Evolutionary conservation across 2,113 vertebrate genomes (phyloP).

Genomic region (Zingel zingel): DNA sequence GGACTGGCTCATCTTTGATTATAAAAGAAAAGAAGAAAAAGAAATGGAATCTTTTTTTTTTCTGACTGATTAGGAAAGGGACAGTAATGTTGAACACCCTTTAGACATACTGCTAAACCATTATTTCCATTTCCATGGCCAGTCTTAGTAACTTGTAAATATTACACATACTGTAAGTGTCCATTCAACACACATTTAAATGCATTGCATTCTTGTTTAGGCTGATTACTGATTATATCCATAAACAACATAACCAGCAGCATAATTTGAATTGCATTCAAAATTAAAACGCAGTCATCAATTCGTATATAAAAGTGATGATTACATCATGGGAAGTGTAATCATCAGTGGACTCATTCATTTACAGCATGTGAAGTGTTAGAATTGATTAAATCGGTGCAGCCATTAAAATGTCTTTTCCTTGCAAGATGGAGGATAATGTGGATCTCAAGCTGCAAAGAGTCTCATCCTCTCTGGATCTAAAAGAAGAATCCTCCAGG

Average conservation of each 20-base stretch:
- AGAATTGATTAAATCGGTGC: conserved; percentile 54
- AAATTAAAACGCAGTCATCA: conserved; percentile 33
- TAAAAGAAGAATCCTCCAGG: neutral
- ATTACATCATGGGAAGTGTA: conserved; percentile 50
- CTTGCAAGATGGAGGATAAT: conserved; percentile 19
- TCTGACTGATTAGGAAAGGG: conserved; percentile 21
- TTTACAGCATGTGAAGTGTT: conserved; percentile 43
- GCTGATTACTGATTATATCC: neutral
- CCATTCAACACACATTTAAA: neutral
- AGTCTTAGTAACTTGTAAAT: neutral
- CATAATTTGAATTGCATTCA: neutral
- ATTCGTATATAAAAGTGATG: neutral
- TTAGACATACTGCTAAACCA: conserved; percentile 5
- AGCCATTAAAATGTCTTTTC: conserved; percentile 34
- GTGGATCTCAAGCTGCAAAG: conserved; percentile 33
- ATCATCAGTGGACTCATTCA: conserved; percentile 53
- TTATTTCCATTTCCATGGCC: conserved; percentile 2
- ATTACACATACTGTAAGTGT: neutral
- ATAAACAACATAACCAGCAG: neutral
- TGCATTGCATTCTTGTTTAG: neutral
- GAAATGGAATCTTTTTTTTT: conserved; percentile 74
- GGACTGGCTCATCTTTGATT: conserved; percentile 90
- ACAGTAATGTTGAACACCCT: neutral
- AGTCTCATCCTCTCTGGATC: neutral
- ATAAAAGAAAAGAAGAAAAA: conserved; percentile 84